Conservation (phyloP, 2,113 vertebrate species). For the Neodontobutis hainanensis region DNA sequence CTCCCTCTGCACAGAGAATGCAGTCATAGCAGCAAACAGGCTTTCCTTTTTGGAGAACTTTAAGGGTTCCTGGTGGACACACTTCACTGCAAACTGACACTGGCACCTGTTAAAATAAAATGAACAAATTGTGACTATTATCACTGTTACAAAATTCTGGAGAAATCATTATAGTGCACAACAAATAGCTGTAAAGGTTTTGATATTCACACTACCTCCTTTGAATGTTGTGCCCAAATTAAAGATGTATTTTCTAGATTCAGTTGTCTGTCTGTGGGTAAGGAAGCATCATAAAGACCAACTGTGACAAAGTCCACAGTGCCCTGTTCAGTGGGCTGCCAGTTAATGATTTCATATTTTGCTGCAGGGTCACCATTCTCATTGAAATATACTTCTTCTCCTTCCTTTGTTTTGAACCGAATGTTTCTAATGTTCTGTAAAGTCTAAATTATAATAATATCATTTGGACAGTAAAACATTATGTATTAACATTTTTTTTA, state of each 20-base stretch:
- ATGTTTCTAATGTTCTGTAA: slow-evolving; percentile 58
- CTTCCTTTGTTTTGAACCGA: slow-evolving; percentile 73
- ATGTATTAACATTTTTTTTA: background rate
- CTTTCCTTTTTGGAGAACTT: slow-evolving; percentile 75
- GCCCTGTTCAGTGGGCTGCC: slow-evolving; percentile 61
- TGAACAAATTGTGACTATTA: background rate
- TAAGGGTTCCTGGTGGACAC: slow-evolving; percentile 71
- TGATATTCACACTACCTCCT: slow-evolving; percentile 35
- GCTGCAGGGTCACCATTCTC: slow-evolving; percentile 72
- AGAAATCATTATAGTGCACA: too few species aligned
- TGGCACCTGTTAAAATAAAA: slow-evolving; percentile 57
- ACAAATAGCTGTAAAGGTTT: too few species aligned
- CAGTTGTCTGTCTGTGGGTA: slow-evolving; percentile 55
- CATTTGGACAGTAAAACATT: background rate
- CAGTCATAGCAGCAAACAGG: slow-evolving; percentile 79
- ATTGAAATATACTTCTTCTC: slow-evolving; percentile 73
- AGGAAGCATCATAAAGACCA: slow-evolving; percentile 71
- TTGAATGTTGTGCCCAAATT: slow-evolving; percentile 63
- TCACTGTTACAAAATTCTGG: background rate
- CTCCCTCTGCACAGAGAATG: slow-evolving; percentile 72
- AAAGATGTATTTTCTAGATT: slow-evolving; percentile 56
- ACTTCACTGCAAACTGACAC: slow-evolving; percentile 72
- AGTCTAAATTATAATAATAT: slow-evolving; percentile 45
- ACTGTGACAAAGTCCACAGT: slow-evolving; percentile 68
- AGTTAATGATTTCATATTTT: slow-evolving; percentile 78